phyloP scores from a whole-genome alignment of 2,797 vertebrate genomes.

The Phrynocephalus vlangalii region DNA sequence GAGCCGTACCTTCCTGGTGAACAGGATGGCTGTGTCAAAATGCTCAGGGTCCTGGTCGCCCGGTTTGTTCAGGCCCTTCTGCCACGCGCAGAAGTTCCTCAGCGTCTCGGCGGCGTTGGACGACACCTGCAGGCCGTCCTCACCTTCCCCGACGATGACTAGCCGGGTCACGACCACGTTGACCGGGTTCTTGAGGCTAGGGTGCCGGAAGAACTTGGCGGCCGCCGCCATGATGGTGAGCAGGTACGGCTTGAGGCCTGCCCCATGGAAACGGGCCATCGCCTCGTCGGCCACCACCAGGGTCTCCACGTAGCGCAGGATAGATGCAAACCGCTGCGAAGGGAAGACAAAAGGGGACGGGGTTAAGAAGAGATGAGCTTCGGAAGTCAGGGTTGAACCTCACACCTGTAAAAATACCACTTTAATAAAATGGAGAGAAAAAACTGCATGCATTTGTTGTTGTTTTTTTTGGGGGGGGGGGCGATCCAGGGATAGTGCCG shows the following conservation, averaged over 20 bases:
- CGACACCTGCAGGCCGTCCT: conserved; percentile 71
- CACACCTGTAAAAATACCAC: neutral
- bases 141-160: conserved; percentile 72
- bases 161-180: conserved; percentile 76
- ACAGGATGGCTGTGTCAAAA: conserved; percentile 79
- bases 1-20: conserved; percentile 58
- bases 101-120: conserved; percentile 76
- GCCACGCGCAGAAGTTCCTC: conserved; percentile 78
- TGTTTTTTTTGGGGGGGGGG: neutral
- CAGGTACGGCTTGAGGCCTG: conserved; percentile 74
- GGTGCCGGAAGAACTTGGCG: conserved; percentile 76
- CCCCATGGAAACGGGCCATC: conserved; percentile 74
- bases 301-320: conserved; percentile 77
- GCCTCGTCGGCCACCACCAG: conserved; percentile 79
- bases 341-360: neutral
- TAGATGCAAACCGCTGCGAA: conserved; percentile 74
- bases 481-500: too few relatives aligned
- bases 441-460: neutral
- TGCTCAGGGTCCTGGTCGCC: conserved; percentile 74
- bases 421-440: neutral
- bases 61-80: conserved; percentile 72
- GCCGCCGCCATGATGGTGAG: conserved; percentile 76
- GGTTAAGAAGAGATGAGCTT: neutral
- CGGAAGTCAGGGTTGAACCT: neutral
- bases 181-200: conserved; percentile 76